Evolutionary conservation across 2,888 invertebrate genomes (phyloP), one percentile per base, ranked within the genome.

Genomic region (Calameuta idolon): DNA sequence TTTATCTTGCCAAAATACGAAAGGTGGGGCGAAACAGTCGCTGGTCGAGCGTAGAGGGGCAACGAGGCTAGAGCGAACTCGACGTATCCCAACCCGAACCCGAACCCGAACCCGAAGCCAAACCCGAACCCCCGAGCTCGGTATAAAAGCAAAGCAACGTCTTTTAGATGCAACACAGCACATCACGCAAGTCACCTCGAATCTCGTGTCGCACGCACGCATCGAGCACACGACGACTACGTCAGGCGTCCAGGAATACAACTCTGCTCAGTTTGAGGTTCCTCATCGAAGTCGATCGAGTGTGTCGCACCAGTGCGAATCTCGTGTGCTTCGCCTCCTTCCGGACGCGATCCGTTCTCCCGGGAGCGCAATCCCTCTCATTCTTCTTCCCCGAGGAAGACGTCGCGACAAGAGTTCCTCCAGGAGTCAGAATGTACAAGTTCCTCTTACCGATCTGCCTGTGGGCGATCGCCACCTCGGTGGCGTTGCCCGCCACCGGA

Each of bases 401-500:
- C 40, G 40, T 1, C 4, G 40, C 40, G 4, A 15, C 15, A 40
- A 15, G 15, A 15, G 35, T 35, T 40, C 15, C 40, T 40, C 15
- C 40, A 40, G 40, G 40, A 40, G 15, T 15, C 15, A 40, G 40
- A 34, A 88, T 83, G 82, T 79, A 79, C 79, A 87, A 80, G 77
- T 83, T 83, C 69, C 78, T 86, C 79, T 85, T 85, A 84, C 83
- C 84, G 82, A 85, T 86, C 79, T 40, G 40, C 0, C 79, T 86
- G 85, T 87, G 81, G 80, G 93, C 94, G 88, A 92, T 92, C 82
- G 93, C 93, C 85, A 90, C 90, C 69, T 93, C 94, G 85, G 89
- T 92, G 89, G 95, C 95, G 85, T 93, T 95, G 85, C 96, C 96
- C 87, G 95, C 96, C 75, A 94, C 94, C 92, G 96, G 96, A 86